These are phyloP conservation scores for Stomatorhinus walkeri DNA, from an alignment of 2,797 vertebrate species.

Conservation along the genomic window DNA sequence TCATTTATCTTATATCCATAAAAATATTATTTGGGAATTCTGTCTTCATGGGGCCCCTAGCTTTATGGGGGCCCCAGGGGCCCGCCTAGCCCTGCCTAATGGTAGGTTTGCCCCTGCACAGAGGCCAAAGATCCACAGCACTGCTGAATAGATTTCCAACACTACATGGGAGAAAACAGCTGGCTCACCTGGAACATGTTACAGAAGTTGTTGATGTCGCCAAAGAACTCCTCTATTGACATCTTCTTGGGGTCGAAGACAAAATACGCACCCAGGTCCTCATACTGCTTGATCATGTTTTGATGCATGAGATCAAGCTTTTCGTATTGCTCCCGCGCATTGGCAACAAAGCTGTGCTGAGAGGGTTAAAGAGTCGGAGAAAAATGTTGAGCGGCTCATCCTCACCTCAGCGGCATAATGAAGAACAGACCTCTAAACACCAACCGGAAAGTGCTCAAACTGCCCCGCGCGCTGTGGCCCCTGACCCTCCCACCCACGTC, in stretches of 20 bases:
- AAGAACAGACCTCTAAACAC: background rate
- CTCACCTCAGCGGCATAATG: background rate
- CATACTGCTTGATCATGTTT: slow-evolving; percentile 75
- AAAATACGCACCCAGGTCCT: slow-evolving; percentile 63
- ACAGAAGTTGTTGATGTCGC: slow-evolving; percentile 74
- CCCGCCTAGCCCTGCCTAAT: background rate
- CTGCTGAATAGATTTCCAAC: background rate
- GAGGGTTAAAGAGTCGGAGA: slow-evolving; percentile 56
- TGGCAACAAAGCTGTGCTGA: slow-evolving; percentile 65
- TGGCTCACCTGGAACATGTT: slow-evolving; percentile 76
- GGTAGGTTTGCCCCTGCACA: background rate
- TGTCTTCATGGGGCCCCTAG: background rate
- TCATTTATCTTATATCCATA: background rate
- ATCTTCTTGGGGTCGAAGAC: slow-evolving; percentile 72
- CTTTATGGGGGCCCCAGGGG: background rate
- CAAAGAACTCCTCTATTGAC: slow-evolving; percentile 71
- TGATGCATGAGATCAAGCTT: slow-evolving; percentile 73
- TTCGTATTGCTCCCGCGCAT: slow-evolving; percentile 65
- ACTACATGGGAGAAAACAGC: background rate
- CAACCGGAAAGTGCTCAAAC: background rate
- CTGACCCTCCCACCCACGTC: background rate
- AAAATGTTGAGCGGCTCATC: background rate
- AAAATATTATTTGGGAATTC: background rate
- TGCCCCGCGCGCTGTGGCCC: background rate
- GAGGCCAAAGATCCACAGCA: background rate